These are phyloP conservation scores for Phymatocera aterrima DNA, from an alignment of 2,888 invertebrate species.

Conservation along the genomic window DNA sequence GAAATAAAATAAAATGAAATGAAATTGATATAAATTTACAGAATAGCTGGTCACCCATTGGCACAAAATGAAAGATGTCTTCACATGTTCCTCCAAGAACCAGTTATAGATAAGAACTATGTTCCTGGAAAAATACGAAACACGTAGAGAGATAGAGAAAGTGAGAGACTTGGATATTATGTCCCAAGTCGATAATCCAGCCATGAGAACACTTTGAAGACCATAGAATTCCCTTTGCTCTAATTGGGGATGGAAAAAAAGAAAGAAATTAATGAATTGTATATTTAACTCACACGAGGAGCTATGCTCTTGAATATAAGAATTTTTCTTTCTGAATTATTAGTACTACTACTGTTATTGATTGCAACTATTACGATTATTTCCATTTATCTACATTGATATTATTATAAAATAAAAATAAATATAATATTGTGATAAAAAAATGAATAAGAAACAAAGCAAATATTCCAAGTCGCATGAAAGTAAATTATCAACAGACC, in stretches of 20 bases:
- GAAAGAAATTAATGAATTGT: slow-evolving; percentile 19
- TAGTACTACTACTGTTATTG: slow-evolving; percentile 15
- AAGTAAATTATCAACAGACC: slow-evolving; percentile 31
- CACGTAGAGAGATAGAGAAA: slow-evolving; percentile 79
- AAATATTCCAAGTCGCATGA: slow-evolving; percentile 7
- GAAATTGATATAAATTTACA: slow-evolving; percentile 70
- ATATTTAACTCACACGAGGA: slow-evolving; percentile 9
- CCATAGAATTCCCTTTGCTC: slow-evolving; percentile 14
- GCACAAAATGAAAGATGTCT: slow-evolving; percentile 99
- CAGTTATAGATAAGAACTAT: slow-evolving; percentile 98
- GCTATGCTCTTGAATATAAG: slow-evolving; percentile 33
- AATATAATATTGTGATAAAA: slow-evolving; percentile 41
- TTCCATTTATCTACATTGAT: slow-evolving; percentile 37
- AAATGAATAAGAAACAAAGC: background rate
- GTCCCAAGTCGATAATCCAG: slow-evolving; percentile 19
- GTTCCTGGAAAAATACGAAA: slow-evolving; percentile 99
- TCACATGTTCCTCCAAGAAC: slow-evolving; percentile 99
- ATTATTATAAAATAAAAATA: slow-evolving; percentile 24
- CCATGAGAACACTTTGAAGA: slow-evolving; percentile 35
- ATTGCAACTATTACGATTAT: slow-evolving; percentile 36
- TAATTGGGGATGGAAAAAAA: slow-evolving; percentile 5
- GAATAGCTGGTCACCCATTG: slow-evolving; percentile 98
- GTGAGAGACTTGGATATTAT: no score
- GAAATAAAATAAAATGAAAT: slow-evolving; percentile 15
- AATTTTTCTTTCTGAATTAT: slow-evolving; percentile 27